Evolutionary conservation across 2,113 vertebrate genomes (phyloP), one percentile per base, ranked within the genome.

Genomic region (Synodontis membranacea): DNA sequence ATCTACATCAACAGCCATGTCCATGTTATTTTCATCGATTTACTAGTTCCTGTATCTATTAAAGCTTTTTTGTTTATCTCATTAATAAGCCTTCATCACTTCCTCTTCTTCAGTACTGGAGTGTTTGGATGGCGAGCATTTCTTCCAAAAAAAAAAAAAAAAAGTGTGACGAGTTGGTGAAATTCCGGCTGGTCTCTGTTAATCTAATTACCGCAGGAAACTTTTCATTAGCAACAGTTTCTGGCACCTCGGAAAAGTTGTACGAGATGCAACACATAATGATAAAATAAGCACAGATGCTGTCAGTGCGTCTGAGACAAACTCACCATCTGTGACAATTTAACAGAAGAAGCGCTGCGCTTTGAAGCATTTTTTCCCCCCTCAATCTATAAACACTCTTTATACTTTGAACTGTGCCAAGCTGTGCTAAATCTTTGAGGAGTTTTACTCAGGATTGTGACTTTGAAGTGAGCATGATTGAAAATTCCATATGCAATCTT

Each of bases 281-380:
- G 78, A 80, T 58, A 80, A 80, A 80, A 80, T 80, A 80, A 80
- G 52, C 78, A 28, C 78, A 80, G 78, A 80, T 58, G 78, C 78
- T 58, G 78, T 80, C 52, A 80, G 78, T 39, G 54, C 52, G 21
- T 80, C 78, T 25, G 78, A 80, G 52, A 80, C 52, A 39, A 58
- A 80, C 52, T 80, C 78, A 42, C 78, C 78, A 80, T 80, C 78
- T 58, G 52, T 56, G 78, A 80, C 78, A 44, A 80, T 80, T 80
- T 80, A 80, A 39, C 78, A 58, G 78, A 80, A 56, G 78, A 56
- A 56, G 78, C 52, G 34, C 78, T 39, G 78, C 78, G 52, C 78
- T 80, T 80, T 80, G 52, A 80, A 80, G 21, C 34, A 23, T 28
- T 56, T 39, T 25, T 21, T 34, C 39, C 12, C 1, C 14, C 8